Evolutionary conservation across 2,888 invertebrate genomes (phyloP), one percentile per base, ranked within the genome.

Genomic region (Apotomis betuletana): DNA sequence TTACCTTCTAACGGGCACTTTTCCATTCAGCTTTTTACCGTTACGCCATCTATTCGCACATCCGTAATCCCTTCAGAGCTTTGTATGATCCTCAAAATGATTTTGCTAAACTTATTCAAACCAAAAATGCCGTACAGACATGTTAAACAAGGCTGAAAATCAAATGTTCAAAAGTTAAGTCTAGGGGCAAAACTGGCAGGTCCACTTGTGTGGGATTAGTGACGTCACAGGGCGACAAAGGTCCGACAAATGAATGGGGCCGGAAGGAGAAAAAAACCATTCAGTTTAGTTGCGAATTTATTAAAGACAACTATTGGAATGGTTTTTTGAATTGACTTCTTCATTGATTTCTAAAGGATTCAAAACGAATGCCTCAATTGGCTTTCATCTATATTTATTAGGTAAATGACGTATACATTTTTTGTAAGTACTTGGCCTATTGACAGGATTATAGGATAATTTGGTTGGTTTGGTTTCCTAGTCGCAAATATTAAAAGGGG

Each of bases 211-310:
- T 76, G 74, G 79, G 77, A 83, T 83, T 83, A 84, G 76, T 84
- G 83, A 83, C 84, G 82, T 83, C 84, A 82, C 69, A 41, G 61
- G 72, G 74, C 67, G 68, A 77, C 74, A 76, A 78, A 75, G 77
- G 76, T 75, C 74, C 70, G 70, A 58, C 65, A 64, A 70, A 75
- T 84, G 81, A 86, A 86, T 83, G 81, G 65, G 77, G 75, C 83
- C 81, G 83, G 83, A 82, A 79, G 78, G 75, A 73, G 80, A 86
- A 86, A 81, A 81, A 63, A 63, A 73, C 75, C 77, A 81, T 78
- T 78, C 77, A 79, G 49, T 77, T 77, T 78, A 57, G 82, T 79
- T 80, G 79, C 80, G 79, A 82, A 83, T 83, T 80, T 78, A 58
- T 80, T 75, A 74, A 79, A 78, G 81, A 52, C 67, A 44, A 57